Evolutionary conservation across 2,888 invertebrate species (phyloP), one percentile per base, ranked within the genome.

Genomic region (Cheilosia variabilis): DNA sequence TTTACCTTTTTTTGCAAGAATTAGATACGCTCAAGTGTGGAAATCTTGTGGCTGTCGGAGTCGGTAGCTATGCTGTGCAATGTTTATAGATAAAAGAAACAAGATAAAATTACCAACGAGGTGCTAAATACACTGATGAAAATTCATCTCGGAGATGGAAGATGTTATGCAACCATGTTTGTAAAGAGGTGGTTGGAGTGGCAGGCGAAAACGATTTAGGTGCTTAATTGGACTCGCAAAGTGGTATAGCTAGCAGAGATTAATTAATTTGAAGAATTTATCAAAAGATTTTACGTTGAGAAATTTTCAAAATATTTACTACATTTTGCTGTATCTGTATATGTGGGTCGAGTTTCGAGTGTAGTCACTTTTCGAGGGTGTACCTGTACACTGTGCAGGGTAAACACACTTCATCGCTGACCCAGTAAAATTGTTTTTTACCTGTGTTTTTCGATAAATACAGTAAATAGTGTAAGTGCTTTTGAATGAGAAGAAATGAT

Each of bases 1-100:
- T 60, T 66, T n/a, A 57, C 43, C 34, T 17, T 57, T 57, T 57
- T 66, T 76, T 43, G 19, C 50, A 52, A 58, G 50, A 66, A 58
- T 58, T 65, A 47, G 27, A 37, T 57, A 50, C 41, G 65, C 47
- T 65, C 37, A 62, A 2, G 31, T 47, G 50, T 4, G 22, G 50
- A 63, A 34, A 63, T 62, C 45, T 62, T n/a, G 17, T 47, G 45
- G 62, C 17, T 45, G 10, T 27, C 24, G 41, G 41, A 31, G 4
- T 27, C 24, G 41, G 41, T 41, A 24, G 10, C 19, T 37, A 17
- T 62, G 17, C 37, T 37, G 34, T 62, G 60, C 27, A 43, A 45
- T 63, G 34, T 63, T 34, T 63, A 63, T 50, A 50, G 15, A 50
- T 37, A 50, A 50, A 58, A 19, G n/a, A 45, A 60, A 43, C 4